phyloP scores from a whole-genome alignment of 2,797 vertebrate genomes.

The Enteromius treurensis region DNA sequence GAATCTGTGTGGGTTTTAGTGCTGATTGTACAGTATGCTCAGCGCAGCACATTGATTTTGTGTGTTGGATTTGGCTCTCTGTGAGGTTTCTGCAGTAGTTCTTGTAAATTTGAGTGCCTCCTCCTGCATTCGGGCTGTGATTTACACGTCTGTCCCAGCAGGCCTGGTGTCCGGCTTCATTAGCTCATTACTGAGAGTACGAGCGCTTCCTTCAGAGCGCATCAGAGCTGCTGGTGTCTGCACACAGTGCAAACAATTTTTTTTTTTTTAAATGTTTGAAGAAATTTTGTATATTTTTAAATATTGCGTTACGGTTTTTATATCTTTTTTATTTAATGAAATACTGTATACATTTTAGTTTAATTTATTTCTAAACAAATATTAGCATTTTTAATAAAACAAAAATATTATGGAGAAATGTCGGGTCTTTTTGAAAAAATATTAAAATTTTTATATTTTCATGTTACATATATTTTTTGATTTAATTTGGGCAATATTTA shows the following conservation, averaged over 20 bases:
- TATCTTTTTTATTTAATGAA: too few species aligned
- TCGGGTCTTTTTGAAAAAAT: background rate
- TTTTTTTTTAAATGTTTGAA: too few species aligned
- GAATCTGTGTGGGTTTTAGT: background rate
- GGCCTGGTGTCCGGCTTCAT: constrained; percentile 16
- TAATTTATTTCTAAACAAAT: background rate
- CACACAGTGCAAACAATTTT: background rate
- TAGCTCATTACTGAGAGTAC: constrained; percentile 5
- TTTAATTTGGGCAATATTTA: background rate
- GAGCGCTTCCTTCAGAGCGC: background rate
- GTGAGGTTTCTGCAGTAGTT: constrained; percentile 4
- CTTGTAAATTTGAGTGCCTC: constrained; percentile 7
- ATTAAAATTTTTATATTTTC: background rate
- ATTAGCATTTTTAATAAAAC: background rate
- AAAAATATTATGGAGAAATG: background rate
- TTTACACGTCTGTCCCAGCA: constrained; percentile 17
- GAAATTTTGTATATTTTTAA: too few species aligned
- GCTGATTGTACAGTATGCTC: constrained; percentile 8
- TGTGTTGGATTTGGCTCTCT: constrained; percentile 20
- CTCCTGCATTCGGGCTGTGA: constrained; percentile 5
- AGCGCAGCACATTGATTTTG: constrained; percentile 2
- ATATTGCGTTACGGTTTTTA: too few species aligned
- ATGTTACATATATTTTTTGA: background rate
- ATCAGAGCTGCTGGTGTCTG: background rate
- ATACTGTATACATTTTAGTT: background rate